Evolutionary conservation across 2,113 vertebrate genomes (phyloP).

Genomic region (Ceuthmochares aereus): DNA sequence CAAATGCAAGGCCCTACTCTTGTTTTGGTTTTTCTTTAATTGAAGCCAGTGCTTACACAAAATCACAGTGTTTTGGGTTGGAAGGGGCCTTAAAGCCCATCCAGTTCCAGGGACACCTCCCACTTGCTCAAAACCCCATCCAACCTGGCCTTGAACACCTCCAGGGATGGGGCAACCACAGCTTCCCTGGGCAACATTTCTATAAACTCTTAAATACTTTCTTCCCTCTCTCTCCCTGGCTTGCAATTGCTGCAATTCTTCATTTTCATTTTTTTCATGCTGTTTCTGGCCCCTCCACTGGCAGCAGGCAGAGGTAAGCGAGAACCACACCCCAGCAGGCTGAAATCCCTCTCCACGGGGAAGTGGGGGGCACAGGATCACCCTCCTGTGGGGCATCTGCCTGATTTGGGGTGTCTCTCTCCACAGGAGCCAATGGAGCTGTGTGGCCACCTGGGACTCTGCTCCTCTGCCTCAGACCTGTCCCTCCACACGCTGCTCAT

Average conservation of each 20-base stretch:
- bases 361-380: neutral
- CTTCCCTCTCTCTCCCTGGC: neutral
- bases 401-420: neutral
- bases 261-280: constrained; percentile 25
- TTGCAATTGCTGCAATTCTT: constrained; percentile 26
- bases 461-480: constrained; percentile 57
- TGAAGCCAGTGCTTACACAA: neutral
- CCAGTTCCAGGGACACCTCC: no score
- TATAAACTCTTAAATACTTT: neutral
- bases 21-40: neutral
- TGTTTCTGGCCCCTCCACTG: neutral
- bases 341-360: neutral
- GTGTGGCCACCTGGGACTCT: constrained; percentile 83
- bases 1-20: neutral
- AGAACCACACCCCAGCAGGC: fast-evolving
- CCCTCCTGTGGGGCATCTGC: fast-evolving
- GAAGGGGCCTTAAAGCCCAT: no score
- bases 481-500: constrained; percentile 78
- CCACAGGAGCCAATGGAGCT: constrained; percentile 82
- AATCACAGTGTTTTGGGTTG: no score
- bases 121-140: no score
- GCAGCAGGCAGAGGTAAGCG: constrained; percentile 75
- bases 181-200: no score
- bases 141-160: no score
- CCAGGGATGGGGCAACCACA: no score